Percentiles rank a stretch among this genome's conserved stretches.
These are phyloP conservation scores for Tetragnatha versicolor DNA, from an alignment of 1,140 invertebrate species.

Conservation along the genomic window DNA sequence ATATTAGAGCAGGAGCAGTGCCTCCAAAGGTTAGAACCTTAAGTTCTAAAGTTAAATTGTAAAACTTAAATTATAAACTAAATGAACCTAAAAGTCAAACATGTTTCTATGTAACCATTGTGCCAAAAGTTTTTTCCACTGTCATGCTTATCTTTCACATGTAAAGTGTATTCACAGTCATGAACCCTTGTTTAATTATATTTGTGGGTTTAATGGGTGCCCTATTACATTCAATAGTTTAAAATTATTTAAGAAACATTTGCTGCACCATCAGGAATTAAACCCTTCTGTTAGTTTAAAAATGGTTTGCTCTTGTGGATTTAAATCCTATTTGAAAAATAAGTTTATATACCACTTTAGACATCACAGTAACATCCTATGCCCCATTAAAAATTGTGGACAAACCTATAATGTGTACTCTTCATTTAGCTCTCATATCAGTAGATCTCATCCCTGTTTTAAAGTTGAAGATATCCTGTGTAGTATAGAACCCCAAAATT, in stretches of 20 bases:
- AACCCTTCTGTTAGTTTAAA: neutral
- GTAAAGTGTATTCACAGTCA: neutral
- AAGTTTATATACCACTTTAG: slow-evolving; percentile 9
- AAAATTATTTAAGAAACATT: neutral
- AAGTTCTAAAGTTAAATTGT: neutral
- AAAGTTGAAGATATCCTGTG: neutral
- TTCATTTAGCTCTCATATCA: slow-evolving; percentile 10
- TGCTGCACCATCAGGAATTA: neutral
- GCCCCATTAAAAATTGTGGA: neutral
- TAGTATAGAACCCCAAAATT: too few relatives aligned
- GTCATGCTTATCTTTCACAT: neutral
- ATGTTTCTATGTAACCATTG: neutral
- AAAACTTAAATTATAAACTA: too few relatives aligned
- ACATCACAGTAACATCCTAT: neutral
- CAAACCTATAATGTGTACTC: neutral
- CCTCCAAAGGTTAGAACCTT: neutral
- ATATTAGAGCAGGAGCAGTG: neutral
- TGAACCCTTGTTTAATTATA: neutral
- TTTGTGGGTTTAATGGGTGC: slow-evolving; percentile 12
- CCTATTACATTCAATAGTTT: neutral
- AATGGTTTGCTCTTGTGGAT: neutral
- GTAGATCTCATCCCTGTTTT: neutral
- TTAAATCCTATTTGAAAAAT: slow-evolving; percentile 10
- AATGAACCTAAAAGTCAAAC: neutral
- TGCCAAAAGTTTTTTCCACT: neutral